phyloP scores from a whole-genome alignment of 2,888 invertebrate species.

The Spodoptera littoralis region DNA sequence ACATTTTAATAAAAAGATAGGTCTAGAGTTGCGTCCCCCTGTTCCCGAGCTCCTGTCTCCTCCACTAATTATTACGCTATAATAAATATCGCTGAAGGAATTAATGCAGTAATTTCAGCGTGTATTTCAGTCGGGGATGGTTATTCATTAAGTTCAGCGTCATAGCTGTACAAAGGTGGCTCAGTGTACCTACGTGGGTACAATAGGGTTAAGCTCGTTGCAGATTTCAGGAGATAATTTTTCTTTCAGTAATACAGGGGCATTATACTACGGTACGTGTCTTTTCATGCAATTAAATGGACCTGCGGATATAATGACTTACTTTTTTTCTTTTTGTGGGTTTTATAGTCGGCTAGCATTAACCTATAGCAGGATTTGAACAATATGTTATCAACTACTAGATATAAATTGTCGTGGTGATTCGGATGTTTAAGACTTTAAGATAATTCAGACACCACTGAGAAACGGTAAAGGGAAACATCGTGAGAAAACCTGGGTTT shows the following conservation, averaged over 20 bases:
- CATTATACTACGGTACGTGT: too few species aligned
- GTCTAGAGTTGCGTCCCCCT: conserved; percentile 37
- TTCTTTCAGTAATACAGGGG: background rate
- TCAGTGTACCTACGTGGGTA: conserved; percentile 21
- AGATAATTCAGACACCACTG: too few species aligned
- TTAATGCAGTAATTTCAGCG: conserved; percentile 72
- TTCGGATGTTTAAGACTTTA: too few species aligned
- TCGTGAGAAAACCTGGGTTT: too few species aligned
- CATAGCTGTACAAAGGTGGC: conserved; percentile 57
- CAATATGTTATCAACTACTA: background rate
- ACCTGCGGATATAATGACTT: too few species aligned
- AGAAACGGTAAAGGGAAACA: too few species aligned
- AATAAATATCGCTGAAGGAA: conserved; percentile 69
- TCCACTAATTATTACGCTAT: conserved; percentile 66
- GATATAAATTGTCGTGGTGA: background rate
- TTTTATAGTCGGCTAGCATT: background rate
- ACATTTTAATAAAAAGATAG: conserved; percentile 53
- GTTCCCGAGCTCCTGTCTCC: conserved; percentile 41
- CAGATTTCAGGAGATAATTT: conserved; percentile 11
- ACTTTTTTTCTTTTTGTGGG: background rate
- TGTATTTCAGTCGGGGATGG: conserved; percentile 55
- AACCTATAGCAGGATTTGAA: too few species aligned
- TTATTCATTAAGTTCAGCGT: conserved; percentile 67
- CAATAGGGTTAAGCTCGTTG: conserved; percentile 33
- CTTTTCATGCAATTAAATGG: too few species aligned